These are phyloP conservation scores for Oxyteleia sp. DNA, from an alignment of 2,888 invertebrate genomes.

Conservation along the genomic window DNA sequence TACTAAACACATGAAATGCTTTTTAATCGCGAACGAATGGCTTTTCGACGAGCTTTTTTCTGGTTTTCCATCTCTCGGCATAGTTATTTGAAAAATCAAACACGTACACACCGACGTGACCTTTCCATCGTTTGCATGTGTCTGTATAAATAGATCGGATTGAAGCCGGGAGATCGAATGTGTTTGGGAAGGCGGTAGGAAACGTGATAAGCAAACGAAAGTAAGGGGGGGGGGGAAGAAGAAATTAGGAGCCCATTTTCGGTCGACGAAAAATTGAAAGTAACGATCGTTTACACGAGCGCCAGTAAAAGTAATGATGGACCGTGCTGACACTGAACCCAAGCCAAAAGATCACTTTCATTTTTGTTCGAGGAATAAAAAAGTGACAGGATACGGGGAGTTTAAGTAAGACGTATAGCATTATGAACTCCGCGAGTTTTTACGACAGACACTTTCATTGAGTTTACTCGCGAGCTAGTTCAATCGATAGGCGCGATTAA, in stretches of 20 bases:
- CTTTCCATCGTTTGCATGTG: slow-evolving; percentile 70
- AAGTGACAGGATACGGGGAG: slow-evolving; percentile 19
- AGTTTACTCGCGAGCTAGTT: too few species aligned
- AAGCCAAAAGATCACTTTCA: slow-evolving; percentile 66
- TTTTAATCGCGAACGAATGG: slow-evolving; percentile 30
- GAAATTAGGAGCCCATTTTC: slow-evolving; percentile 28
- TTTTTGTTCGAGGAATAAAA: slow-evolving; percentile 60
- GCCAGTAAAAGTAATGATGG: slow-evolving; percentile 64
- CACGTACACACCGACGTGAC: slow-evolving; percentile 52
- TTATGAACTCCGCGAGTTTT: too few species aligned
- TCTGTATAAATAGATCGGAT: slow-evolving; percentile 42
- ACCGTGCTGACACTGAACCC: slow-evolving; percentile 64
- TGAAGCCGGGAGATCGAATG: slow-evolving; percentile 34
- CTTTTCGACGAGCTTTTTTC: slow-evolving; percentile 60
- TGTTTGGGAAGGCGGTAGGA: slow-evolving; percentile 17
- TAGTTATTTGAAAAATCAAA: slow-evolving; percentile 53
- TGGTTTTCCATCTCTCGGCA: slow-evolving; percentile 50
- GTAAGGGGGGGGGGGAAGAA: slow-evolving; percentile 10
- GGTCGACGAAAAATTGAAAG: slow-evolving; percentile 61
- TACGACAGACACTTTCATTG: too few species aligned
- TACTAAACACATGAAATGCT: slow-evolving; percentile 10
- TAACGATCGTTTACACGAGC: slow-evolving; percentile 48
- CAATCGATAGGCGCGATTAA: too few species aligned
- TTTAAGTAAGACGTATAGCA: slow-evolving; percentile 21
- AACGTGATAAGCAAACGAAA: slow-evolving; percentile 29